Evolutionary conservation across 2,797 vertebrate genomes (phyloP).

Genomic region (Melanotaenia boesemani): DNA sequence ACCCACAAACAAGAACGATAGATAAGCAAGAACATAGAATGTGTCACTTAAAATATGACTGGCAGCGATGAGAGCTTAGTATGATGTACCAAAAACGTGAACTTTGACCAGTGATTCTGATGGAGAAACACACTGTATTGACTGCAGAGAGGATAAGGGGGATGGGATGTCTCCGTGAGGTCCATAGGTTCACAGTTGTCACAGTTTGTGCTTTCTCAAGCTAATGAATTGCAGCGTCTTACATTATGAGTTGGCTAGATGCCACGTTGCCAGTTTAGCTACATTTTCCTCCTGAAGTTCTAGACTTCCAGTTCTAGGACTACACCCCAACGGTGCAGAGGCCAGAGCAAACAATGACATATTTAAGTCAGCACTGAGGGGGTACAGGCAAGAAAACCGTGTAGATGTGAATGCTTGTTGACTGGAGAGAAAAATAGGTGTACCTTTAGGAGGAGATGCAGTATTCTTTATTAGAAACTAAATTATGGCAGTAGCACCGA

Average conservation of each 20-base stretch:
- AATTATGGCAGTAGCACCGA: not conserved
- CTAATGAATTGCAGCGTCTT: slow-evolving; percentile 87
- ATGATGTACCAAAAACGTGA: slow-evolving; percentile 46
- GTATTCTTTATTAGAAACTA: not conserved
- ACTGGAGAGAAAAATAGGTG: not conserved
- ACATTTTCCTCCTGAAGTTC: slow-evolving; percentile 78
- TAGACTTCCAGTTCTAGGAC: slow-evolving; percentile 48
- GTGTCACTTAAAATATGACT: slow-evolving; percentile 27
- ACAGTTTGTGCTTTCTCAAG: slow-evolving; percentile 81
- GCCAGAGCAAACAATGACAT: slow-evolving; percentile 49
- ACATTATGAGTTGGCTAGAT: slow-evolving; percentile 88
- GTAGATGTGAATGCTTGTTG: slow-evolving; percentile 13
- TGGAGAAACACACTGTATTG: slow-evolving; percentile 24
- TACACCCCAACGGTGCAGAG: slow-evolving; percentile 43
- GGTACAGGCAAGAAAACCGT: slow-evolving; percentile 5
- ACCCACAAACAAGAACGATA: not conserved
- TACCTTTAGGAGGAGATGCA: too few species aligned
- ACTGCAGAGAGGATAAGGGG: slow-evolving; percentile 20
- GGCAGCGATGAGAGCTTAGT: slow-evolving; percentile 24
- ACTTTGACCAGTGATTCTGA: slow-evolving; percentile 41
- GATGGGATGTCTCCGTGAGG: slow-evolving; percentile 25
- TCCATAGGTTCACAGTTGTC: slow-evolving; percentile 50
- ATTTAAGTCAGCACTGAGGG: slow-evolving; percentile 49
- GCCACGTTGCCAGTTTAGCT: slow-evolving; percentile 84
- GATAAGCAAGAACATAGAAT: slow-evolving; percentile 16